Conservation (phyloP, 2,888 invertebrate species). For the Aproaerema taeniolella region DNA sequence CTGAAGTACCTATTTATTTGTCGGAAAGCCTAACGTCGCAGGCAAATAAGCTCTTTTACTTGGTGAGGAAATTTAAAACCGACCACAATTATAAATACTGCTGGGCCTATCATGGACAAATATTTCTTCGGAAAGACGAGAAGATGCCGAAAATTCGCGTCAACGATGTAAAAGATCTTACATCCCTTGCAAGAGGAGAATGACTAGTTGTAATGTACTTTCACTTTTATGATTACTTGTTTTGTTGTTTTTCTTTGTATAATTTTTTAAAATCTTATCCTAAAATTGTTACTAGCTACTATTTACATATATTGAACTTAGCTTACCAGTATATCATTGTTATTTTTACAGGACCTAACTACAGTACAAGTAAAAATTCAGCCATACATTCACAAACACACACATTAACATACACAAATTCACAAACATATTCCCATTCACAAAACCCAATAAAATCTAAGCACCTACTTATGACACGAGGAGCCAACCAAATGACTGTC, state of each 20-base stretch:
- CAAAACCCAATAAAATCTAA: background rate
- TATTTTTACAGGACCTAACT: no score
- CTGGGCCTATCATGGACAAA: background rate
- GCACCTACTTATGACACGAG: background rate
- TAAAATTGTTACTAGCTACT: background rate
- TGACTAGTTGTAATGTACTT: background rate
- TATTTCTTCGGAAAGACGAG: background rate
- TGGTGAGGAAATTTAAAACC: background rate
- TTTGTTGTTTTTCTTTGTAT: background rate
- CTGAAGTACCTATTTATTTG: background rate
- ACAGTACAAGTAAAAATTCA: background rate
- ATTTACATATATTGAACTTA: background rate
- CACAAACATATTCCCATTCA: background rate
- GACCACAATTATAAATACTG: background rate
- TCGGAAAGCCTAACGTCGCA: background rate
- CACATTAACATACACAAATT: background rate
- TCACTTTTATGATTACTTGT: background rate
- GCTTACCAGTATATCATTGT: no score
- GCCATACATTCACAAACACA: background rate
- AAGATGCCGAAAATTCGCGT: background rate
- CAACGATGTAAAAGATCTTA: background rate
- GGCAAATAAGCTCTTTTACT: background rate
- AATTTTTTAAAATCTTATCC: background rate
- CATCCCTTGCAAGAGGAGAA: background rate
- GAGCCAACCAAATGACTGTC: no score